Base-by-base conservation (phyloP, 2,888 invertebrate species). In the Drosophila suboccidentalis region DNA sequence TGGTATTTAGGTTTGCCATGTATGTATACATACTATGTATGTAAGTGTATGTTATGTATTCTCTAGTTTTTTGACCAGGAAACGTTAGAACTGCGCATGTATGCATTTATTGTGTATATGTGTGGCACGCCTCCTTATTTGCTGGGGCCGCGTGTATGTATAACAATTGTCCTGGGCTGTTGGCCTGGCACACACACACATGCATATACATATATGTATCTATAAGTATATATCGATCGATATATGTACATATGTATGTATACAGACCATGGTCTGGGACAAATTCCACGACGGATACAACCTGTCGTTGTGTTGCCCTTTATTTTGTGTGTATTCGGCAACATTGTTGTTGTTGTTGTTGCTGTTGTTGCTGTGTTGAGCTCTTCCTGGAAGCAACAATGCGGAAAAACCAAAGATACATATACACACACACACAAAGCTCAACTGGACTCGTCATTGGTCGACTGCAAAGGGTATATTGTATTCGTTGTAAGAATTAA, bases 251-350 rank as follows among this genome's bases (percentile, higher is more conserved):
- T 22, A 22, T 22, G 26, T 26, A 26, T 26, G 26, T 62, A 43
- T 66, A n/a, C 50, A 46, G 74, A 81, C 84, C 84, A 85, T 85
- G 84, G 84, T 89, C 84, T 85, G 84, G 84, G 89, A 79, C 84
- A 85, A 89, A 85, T 87, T 87, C 82, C 83, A 85, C 82, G 85
- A 70, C 74, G 76, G 61, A 66, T 78, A 79, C 76, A 80, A 80
- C 68, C 80, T 78, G 80, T 78, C 59, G 57, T 58, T 50, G 57
- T 58, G 15, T 71, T 78, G 80, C 72, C 70, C 71, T 63, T 64
- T 63, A 64, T 64, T 77, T 49, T 61, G 66, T 79, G 58, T 68
- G 64, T 64, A 78, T 59, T 34, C 69, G 29, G 26, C 49, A 41
- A 29, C 5, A 26, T 26, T 26, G 26, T 22, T 22, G 22, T 22